Conservation (phyloP, 2,888 invertebrate species). For the Heliconius hortense region DNA sequence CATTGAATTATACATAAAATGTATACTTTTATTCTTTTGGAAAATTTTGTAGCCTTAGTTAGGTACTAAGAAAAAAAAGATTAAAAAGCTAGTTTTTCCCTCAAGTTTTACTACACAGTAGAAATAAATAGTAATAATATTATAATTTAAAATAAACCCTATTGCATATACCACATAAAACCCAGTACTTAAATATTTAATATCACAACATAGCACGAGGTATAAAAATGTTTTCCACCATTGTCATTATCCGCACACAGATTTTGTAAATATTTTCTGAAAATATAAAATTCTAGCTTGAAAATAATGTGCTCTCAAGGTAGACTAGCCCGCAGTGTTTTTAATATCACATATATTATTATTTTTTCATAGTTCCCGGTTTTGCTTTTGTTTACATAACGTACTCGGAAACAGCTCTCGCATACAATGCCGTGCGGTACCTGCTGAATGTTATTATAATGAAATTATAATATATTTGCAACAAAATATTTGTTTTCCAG, state of each 20-base stretch:
- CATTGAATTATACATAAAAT: no score
- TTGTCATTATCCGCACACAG: conserved; percentile 3
- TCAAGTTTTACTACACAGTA: no score
- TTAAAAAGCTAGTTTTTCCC: no score
- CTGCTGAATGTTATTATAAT: conserved; percentile 8
- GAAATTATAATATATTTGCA: conserved; percentile 6
- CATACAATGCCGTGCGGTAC: background rate
- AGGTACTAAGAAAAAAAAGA: no score
- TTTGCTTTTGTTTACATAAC: conserved; percentile 23
- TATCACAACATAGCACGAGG: background rate
- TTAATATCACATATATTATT: conserved; percentile 32
- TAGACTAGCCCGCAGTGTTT: conserved; percentile 22
- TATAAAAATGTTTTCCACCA: background rate
- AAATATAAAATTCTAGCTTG: conserved; percentile 22
- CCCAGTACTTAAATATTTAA: background rate
- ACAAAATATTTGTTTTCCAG: background rate
- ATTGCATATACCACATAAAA: background rate
- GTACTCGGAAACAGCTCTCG: conserved; percentile 17
- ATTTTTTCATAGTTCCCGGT: conserved; percentile 12
- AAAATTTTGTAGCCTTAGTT: no score
- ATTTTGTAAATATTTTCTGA: conserved; percentile 19
- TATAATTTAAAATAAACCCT: background rate
- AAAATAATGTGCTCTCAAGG: conserved; percentile 19
- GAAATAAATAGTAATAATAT: background rate
- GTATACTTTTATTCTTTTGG: no score